Percentiles rank a stretch among this genome's conserved stretches.
These are phyloP conservation scores for Gonioctena quinquepunctata DNA, from an alignment of 1,140 invertebrate species.

Conservation along the genomic window DNA sequence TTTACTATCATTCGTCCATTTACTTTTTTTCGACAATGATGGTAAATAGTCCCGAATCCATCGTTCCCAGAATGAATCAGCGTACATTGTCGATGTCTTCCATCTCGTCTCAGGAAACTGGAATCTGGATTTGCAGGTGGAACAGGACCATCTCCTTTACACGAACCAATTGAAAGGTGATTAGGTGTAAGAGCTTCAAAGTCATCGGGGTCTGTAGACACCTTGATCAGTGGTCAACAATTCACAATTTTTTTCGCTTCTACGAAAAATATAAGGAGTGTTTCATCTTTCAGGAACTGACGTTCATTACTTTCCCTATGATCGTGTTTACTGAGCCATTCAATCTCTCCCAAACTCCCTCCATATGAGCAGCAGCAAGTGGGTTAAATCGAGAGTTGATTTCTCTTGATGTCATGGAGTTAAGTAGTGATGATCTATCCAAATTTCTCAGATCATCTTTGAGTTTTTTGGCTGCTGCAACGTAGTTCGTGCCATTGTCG, in stretches of 20 bases:
- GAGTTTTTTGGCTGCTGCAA: background rate
- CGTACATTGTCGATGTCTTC: background rate
- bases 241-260: background rate
- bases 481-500: background rate
- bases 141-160: background rate
- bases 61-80: background rate
- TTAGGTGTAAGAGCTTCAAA: background rate
- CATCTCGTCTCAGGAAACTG: background rate
- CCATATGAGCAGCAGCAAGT: background rate
- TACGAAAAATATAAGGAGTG: background rate
- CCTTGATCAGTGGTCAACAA: background rate
- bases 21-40: background rate
- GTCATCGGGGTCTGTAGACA: background rate
- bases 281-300: background rate
- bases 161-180: background rate
- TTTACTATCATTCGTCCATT: background rate
- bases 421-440: background rate
- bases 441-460: background rate
- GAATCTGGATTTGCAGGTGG: background rate
- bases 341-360: background rate
- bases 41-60: background rate
- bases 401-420: background rate
- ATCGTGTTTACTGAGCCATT: background rate
- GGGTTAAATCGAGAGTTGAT: background rate
- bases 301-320: background rate